phyloP scores from a whole-genome alignment of 2,797 vertebrate genomes.

The Lates japonicus region DNA sequence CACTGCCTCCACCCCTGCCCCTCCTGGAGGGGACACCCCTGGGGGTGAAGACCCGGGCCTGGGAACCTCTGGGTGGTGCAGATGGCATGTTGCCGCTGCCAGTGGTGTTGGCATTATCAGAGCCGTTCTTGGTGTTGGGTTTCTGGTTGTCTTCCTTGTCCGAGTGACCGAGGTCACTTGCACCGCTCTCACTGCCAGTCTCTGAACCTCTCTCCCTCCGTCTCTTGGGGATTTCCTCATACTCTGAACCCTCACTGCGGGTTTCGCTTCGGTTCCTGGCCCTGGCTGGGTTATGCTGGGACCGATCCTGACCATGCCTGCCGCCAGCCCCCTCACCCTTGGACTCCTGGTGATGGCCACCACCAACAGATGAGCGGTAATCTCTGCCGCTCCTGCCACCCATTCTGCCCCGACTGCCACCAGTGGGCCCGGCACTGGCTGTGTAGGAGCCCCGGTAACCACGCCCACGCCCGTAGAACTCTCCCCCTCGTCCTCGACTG shows the following conservation, averaged over 20 bases:
- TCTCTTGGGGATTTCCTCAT: slow-evolving; percentile 94
- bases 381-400: slow-evolving; percentile 87
- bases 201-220: slow-evolving; percentile 93
- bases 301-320: slow-evolving; percentile 77
- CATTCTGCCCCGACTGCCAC: slow-evolving; percentile 86
- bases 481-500: slow-evolving; percentile 89
- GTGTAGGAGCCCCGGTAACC: slow-evolving; percentile 92
- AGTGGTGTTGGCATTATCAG: slow-evolving; percentile 62
- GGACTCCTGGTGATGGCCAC: slow-evolving; percentile 85
- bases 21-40: slow-evolving; percentile 93
- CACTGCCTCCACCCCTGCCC: slow-evolving; percentile 89
- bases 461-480: slow-evolving; percentile 92
- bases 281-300: slow-evolving; percentile 86
- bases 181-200: slow-evolving; percentile 93
- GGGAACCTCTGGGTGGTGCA: slow-evolving; percentile 79
- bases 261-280: slow-evolving; percentile 94
- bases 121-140: slow-evolving; percentile 75
- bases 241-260: slow-evolving; percentile 94
- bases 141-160: slow-evolving; percentile 90
- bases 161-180: slow-evolving; percentile 89
- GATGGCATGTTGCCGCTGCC: slow-evolving; percentile 53
- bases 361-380: slow-evolving; percentile 80
- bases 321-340: slow-evolving; percentile 78
- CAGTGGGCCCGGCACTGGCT: slow-evolving; percentile 81
- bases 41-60: slow-evolving; percentile 93